A percentile compares a stretch with the other conserved stretches of the same genome.
These are phyloP conservation scores for Nephotettix cincticeps DNA, from an alignment of 1,140 invertebrate species.

Conservation along the genomic window DNA sequence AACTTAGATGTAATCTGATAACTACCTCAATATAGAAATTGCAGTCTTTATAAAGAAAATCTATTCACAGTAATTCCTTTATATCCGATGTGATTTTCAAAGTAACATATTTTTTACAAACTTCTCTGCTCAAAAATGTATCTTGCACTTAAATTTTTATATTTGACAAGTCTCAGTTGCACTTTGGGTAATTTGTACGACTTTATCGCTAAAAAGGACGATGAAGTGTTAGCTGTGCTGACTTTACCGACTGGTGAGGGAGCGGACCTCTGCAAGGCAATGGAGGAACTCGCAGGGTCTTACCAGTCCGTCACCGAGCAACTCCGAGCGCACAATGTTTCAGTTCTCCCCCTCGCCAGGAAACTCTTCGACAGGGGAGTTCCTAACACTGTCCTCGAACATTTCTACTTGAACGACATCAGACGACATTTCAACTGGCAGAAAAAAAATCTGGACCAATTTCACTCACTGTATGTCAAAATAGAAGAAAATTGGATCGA, in stretches of 20 bases:
- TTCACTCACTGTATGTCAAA: background rate
- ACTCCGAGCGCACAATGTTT: background rate
- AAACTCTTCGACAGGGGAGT: background rate
- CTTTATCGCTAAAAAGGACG: background rate
- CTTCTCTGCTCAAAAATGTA: no score
- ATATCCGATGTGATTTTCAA: no score
- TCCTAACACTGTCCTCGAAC: background rate
- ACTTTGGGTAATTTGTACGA: background rate
- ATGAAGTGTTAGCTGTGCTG: background rate
- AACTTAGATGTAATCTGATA: no score
- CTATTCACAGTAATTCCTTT: no score
- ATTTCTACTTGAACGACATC: background rate
- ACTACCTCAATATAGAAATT: no score
- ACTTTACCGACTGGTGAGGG: background rate
- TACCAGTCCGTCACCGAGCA: background rate
- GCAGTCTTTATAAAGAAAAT: no score
- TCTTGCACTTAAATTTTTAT: no score
- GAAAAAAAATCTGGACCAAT: background rate
- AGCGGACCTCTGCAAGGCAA: background rate
- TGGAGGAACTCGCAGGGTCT: background rate
- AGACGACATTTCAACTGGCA: background rate
- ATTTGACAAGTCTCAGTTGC: background rate
- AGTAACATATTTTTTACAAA: no score
- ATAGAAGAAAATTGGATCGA: background rate
- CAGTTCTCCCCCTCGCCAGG: background rate